These are phyloP conservation scores for Isoperla grammatica DNA, from an alignment of 2,888 invertebrate species.

Conservation along the genomic window DNA sequence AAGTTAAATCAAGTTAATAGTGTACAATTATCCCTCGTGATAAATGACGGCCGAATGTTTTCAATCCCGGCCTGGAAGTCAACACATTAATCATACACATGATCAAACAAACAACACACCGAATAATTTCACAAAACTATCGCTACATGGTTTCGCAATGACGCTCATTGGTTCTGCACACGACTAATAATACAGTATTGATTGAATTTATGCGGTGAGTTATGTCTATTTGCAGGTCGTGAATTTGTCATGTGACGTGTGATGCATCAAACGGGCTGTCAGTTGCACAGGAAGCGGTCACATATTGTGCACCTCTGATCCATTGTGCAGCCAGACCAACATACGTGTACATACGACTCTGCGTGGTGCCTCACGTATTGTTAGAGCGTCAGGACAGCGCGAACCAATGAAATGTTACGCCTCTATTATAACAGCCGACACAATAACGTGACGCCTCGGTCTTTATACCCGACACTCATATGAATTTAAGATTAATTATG, in stretches of 20 bases:
- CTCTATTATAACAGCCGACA: not conserved
- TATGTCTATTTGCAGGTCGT: not conserved
- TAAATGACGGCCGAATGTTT: too few relatives aligned
- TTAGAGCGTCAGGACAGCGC: not conserved
- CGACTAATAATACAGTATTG: not conserved
- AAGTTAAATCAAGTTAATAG: too few relatives aligned
- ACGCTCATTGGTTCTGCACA: too few relatives aligned
- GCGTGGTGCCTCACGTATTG: not conserved
- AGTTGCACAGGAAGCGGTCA: slow-evolving; percentile 22
- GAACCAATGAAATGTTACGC: not conserved
- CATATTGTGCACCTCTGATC: slow-evolving; percentile 22
- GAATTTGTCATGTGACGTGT: not conserved
- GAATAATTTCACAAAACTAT: too few relatives aligned
- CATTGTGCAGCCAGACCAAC: not conserved
- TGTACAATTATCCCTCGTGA: too few relatives aligned
- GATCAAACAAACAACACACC: too few relatives aligned
- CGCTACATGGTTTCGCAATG: too few relatives aligned
- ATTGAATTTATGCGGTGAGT: not conserved
- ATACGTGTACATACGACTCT: not conserved
- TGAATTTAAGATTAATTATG: not conserved
- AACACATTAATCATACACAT: too few relatives aligned
- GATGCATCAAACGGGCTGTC: slow-evolving; percentile 25
- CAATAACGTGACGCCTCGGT: not conserved
- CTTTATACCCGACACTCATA: not conserved
- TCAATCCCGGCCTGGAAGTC: too few relatives aligned